Evolutionary conservation across 2,888 invertebrate genomes (phyloP).

Genomic region (Polia nebulosa): DNA sequence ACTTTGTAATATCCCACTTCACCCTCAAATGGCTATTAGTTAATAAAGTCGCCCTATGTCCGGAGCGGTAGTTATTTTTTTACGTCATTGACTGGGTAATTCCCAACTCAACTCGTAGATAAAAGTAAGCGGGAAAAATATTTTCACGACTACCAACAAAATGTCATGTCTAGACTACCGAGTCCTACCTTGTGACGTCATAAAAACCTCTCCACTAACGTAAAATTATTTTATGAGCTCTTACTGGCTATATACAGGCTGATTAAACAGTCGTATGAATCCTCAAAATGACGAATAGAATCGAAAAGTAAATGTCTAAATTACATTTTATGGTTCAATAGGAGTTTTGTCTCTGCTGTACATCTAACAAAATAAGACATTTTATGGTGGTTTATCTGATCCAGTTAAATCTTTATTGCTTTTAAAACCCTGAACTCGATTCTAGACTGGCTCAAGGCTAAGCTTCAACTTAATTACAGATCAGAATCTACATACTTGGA

Average conservation of each 20-base stretch:
- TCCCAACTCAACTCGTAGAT: slow-evolving; percentile 15
- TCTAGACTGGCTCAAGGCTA: slow-evolving; percentile 40
- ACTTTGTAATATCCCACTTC: too few species aligned
- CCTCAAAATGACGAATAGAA: slow-evolving; percentile 52
- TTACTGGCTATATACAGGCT: slow-evolving; percentile 72
- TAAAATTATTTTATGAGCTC: slow-evolving; percentile 79
- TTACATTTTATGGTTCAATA: slow-evolving; percentile 44
- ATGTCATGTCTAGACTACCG: slow-evolving; percentile 41
- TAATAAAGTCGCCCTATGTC: slow-evolving; percentile 12
- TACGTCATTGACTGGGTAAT: slow-evolving; percentile 7
- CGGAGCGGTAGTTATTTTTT: slow-evolving; percentile 4
- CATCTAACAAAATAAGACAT: slow-evolving; percentile 38
- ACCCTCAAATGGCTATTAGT: slow-evolving; percentile 30
- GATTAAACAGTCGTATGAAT: slow-evolving; percentile 75
- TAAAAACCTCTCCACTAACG: slow-evolving; percentile 79
- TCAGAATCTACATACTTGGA: slow-evolving; percentile 29
- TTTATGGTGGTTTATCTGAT: slow-evolving; percentile 61
- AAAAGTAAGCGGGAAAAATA: slow-evolving; percentile 36
- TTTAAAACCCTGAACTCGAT: slow-evolving; percentile 52
- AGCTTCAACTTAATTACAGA: slow-evolving; percentile 49
- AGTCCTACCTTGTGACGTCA: slow-evolving; percentile 55
- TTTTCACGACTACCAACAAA: slow-evolving; percentile 61
- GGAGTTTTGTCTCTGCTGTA: slow-evolving; percentile 28
- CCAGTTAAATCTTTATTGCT: slow-evolving; percentile 43
- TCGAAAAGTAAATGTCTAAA: slow-evolving; percentile 48